A percentile compares a stretch with the other conserved stretches of the same genome.
Conservation (phyloP, 2,113 vertebrate genomes). For the Onychorhynchus coronatus region DNA sequence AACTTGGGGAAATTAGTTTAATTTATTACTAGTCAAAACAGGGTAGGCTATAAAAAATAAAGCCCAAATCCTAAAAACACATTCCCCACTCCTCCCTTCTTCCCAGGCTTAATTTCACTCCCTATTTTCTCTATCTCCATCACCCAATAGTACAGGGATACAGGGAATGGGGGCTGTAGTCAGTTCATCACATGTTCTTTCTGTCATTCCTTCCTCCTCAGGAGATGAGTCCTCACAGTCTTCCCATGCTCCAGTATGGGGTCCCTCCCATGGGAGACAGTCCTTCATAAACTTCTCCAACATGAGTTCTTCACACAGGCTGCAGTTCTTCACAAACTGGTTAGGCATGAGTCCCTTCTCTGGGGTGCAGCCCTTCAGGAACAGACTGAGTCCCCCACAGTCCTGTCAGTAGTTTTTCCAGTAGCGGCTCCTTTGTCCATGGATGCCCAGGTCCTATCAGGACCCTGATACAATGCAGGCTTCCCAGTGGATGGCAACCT, state of each 20-base stretch:
- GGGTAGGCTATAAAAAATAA: not conserved
- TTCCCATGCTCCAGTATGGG: no score
- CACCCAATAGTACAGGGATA: not conserved
- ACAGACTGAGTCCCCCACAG: rapidly evolving
- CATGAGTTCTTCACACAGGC: rapidly evolving
- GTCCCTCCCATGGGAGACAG: not conserved
- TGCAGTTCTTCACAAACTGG: not conserved
- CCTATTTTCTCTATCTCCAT: not conserved
- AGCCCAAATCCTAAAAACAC: not conserved
- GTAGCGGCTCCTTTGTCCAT: not conserved
- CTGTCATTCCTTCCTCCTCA: not conserved
- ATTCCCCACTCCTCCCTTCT: rapidly evolving
- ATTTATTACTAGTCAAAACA: not conserved
- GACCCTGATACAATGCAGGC: not conserved
- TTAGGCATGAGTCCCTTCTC: not conserved
- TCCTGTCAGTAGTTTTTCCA: not conserved
- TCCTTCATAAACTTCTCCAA: not conserved
- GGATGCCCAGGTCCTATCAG: not conserved
- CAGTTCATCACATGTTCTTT: not conserved
- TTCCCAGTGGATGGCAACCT: not conserved
- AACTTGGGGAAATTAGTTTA: not conserved
- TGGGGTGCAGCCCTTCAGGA: not conserved
- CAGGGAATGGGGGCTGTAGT: not conserved
- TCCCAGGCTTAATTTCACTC: not conserved
- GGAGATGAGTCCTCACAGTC: not conserved